Evolutionary conservation across 2,113 vertebrate species (phyloP), one percentile per base, ranked within the genome.

Genomic region (Triplophysa siluroides): DNA sequence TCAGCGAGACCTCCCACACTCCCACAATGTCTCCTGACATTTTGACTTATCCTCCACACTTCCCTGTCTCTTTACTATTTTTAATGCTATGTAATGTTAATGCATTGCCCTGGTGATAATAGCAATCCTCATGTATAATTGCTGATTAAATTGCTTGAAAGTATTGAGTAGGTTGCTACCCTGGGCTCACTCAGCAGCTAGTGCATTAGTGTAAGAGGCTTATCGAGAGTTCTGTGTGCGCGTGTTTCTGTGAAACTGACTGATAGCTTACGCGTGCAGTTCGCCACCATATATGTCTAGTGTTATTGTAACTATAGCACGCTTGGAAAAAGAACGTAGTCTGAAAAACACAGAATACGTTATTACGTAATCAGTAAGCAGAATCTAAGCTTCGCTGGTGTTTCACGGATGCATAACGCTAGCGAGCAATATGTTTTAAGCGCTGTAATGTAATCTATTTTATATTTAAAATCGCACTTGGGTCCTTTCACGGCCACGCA

Each of bases 1-100:
- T 98, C 71, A 99, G 90, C 24, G 93, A 94, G 84, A 99, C 94
- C 58, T 98, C 96, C 97, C 97, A 99, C 69, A 92, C 84, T 0
- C 94, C 97, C 80, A 96, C 97, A 58, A 96, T 82, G 81, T 98
- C 96, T 78, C 85, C 86, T 0, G 93, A 83, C 94, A 97, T 95
- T 88, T 93, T 95, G 83, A 90, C 88, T 43, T 69, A 56, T 78
- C 75, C 0, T n/a, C 6, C 38, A 3, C 64, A 23, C 50, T 24
- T 54, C 23, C 47, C 1, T 38, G 52, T 1, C 8, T 1, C 61
- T 81, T 29, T 58, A 18, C 9, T 41, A 13, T 12, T 64, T 58
- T 14, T 54, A 50, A 14, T 43, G 21, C 47, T 65, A 8, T 33
- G 19, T 50, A 38, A 54, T 41, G 16, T 77, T 14, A 38, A 38